Evolutionary conservation across 2,113 vertebrate genomes (phyloP).

Genomic region (Circaetus cinerascens): DNA sequence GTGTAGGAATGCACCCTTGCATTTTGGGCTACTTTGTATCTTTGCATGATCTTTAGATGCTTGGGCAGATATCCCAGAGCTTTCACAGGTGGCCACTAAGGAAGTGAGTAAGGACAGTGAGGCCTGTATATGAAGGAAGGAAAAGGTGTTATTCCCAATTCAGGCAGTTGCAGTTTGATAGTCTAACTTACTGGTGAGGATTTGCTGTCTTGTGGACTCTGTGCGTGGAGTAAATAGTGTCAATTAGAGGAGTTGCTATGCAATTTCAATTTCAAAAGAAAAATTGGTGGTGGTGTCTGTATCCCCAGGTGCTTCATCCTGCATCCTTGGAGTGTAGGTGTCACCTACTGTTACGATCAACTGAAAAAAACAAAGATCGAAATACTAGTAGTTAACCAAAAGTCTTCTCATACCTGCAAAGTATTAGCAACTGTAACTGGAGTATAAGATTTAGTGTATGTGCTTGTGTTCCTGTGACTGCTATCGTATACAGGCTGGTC

Average conservation of each 20-base stretch:
- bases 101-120: not conserved
- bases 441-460: not conserved
- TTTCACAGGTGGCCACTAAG: not conserved
- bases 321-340: not conserved
- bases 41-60: not conserved
- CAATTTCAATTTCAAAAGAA: not conserved
- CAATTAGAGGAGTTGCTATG: not conserved
- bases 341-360: not conserved
- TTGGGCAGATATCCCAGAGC: fast-evolving
- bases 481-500: not conserved
- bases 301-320: not conserved
- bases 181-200: not conserved
- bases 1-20: not conserved
- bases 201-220: not conserved
- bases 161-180: not conserved
- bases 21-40: not conserved
- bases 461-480: not conserved
- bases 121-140: not conserved
- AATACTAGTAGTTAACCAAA: not conserved
- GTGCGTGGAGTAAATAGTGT: not conserved
- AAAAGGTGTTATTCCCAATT: not conserved
- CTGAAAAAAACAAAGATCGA: not conserved
- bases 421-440: not conserved
- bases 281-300: not conserved
- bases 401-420: not conserved